Evolutionary conservation across 1,140 invertebrate genomes (phyloP).

Genomic region (Trichomalopsis sarcophagae): DNA sequence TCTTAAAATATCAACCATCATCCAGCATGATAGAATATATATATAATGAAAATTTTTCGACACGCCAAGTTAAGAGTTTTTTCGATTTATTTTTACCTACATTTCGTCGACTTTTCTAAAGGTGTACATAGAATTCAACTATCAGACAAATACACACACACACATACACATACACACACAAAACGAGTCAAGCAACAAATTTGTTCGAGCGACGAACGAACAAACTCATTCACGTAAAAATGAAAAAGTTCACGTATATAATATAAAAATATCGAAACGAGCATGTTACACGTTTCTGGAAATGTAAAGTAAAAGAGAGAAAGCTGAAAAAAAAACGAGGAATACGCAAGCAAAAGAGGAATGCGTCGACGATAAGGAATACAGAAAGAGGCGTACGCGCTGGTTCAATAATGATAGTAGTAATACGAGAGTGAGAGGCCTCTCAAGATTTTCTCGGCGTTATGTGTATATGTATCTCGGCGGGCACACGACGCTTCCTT

Average conservation of each 20-base stretch:
- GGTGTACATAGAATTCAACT: background rate
- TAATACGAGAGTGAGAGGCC: slow-evolving; percentile 12
- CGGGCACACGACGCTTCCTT: slow-evolving; percentile 50
- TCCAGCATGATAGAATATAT: background rate
- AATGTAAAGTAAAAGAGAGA: background rate
- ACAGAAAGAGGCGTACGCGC: background rate
- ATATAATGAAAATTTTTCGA: slow-evolving; percentile 11
- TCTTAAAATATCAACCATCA: background rate
- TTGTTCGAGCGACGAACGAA: slow-evolving; percentile 5
- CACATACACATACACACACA: background rate
- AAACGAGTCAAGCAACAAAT: background rate
- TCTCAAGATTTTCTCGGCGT: slow-evolving; percentile 38
- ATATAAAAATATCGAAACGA: background rate
- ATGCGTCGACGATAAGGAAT: background rate
- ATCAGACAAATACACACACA: background rate
- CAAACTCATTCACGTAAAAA: slow-evolving; percentile 12
- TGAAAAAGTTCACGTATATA: background rate
- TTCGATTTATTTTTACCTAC: background rate
- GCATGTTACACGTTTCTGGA: background rate
- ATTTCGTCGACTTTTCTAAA: slow-evolving; percentile 27
- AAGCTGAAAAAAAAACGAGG: background rate
- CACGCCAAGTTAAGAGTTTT: background rate
- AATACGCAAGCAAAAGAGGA: background rate
- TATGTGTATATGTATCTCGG: slow-evolving; percentile 29
- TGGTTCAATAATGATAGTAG: slow-evolving; percentile 6